phyloP scores from a whole-genome alignment of 2,888 invertebrate genomes.

The Drosophila antonietae region DNA sequence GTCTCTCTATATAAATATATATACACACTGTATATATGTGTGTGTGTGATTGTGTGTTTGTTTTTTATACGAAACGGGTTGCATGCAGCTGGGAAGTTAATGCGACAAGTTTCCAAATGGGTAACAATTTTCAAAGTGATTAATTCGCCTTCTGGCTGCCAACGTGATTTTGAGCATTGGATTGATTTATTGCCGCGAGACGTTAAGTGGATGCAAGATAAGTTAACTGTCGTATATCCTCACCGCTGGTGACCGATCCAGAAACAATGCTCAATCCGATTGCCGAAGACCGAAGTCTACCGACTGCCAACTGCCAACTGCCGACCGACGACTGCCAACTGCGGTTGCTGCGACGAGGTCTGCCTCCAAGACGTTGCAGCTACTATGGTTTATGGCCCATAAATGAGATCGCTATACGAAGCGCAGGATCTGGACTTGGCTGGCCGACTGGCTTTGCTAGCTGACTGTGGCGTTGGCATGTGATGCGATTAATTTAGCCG shows the following conservation, averaged over 20 bases:
- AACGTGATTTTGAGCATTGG: conserved; percentile 76
- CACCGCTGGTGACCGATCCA: conserved; percentile 74
- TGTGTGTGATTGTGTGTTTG: not conserved
- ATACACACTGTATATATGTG: not conserved
- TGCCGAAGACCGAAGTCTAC: conserved; percentile 7
- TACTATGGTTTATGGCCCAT: conserved; percentile 74
- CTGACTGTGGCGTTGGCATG: conserved; percentile 33
- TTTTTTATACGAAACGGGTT: conserved; percentile 37
- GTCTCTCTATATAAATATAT: conserved; percentile 30
- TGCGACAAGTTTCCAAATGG: conserved; percentile 80
- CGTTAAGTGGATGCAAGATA: conserved; percentile 82
- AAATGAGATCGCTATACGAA: conserved; percentile 72
- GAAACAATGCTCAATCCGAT: conserved; percentile 53
- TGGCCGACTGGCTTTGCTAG: not conserved
- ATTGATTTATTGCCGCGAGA: conserved; percentile 82
- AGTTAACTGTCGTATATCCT: conserved; percentile 80
- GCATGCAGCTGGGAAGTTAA: conserved; percentile 69
- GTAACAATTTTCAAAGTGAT: conserved; percentile 81
- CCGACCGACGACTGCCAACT: not conserved
- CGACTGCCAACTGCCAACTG: not conserved
- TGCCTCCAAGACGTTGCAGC: conserved; percentile 27
- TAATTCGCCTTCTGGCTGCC: conserved; percentile 80
- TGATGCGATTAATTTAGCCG: conserved; percentile 72
- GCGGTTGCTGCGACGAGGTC: conserved; percentile 24
- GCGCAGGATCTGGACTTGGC: conserved; percentile 57